Conservation (phyloP, 2,113 vertebrate genomes). For the Dinomys branickii region DNA sequence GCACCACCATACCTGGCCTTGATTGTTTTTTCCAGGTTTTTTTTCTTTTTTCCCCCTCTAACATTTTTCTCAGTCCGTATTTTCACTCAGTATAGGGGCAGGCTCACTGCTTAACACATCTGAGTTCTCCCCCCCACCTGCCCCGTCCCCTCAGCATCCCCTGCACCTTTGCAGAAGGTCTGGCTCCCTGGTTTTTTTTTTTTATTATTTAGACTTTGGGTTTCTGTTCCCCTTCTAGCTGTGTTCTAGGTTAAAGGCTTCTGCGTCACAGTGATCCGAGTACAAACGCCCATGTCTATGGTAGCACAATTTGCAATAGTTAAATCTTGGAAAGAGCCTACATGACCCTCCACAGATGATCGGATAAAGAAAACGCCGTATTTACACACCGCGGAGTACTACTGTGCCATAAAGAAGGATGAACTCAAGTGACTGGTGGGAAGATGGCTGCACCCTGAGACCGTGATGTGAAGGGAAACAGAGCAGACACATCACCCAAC, state of each 20-base stretch:
- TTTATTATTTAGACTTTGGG: not conserved
- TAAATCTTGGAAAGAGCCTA: not conserved
- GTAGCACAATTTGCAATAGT: no score
- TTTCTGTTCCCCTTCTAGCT: not conserved
- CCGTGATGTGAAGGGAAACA: no score
- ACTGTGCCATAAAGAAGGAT: not conserved
- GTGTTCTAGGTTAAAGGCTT: not conserved
- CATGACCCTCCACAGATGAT: fast-evolving
- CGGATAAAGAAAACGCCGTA: not conserved
- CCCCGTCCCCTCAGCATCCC: not conserved
- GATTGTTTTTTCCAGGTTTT: not conserved
- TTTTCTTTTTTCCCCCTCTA: not conserved
- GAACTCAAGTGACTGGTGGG: not conserved
- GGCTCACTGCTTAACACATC: not conserved
- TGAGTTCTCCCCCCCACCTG: not conserved
- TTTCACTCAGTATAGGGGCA: not conserved
- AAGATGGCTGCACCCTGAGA: no score
- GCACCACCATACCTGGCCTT: no score
- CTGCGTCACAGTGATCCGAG: no score
- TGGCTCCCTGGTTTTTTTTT: not conserved
- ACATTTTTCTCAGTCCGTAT: not conserved
- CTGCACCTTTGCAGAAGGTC: not conserved
- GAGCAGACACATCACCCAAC: no score
- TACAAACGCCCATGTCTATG: not conserved
- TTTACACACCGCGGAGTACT: not conserved